These are phyloP conservation scores for Elephantulus edwardii DNA, from an alignment of 2,113 vertebrate genomes.

Conservation along the genomic window DNA sequence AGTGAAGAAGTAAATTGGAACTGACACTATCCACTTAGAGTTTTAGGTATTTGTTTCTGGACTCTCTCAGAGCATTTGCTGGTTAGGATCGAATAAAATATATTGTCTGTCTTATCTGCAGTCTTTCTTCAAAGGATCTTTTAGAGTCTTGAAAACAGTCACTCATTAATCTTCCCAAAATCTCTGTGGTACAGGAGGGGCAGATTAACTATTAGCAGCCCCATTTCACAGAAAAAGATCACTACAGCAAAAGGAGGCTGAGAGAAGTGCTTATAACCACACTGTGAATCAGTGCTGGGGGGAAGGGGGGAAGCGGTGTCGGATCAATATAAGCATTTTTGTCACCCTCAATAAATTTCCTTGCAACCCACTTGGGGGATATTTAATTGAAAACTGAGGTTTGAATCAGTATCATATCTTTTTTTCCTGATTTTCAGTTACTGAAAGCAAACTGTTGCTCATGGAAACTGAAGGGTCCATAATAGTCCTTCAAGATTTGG, in stretches of 20 bases:
- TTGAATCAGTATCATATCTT: background rate
- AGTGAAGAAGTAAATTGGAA: slow-evolving; percentile 39
- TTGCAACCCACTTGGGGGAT: no score
- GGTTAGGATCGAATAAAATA: slow-evolving; percentile 35
- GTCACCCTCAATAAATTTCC: background rate
- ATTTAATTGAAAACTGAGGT: slow-evolving; percentile 1
- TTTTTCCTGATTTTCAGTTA: background rate
- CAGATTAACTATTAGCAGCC: background rate
- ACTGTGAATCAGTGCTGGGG: background rate
- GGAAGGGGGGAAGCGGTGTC: background rate
- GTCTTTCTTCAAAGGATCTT: slow-evolving; percentile 42
- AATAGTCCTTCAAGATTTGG: background rate
- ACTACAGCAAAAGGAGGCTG: background rate
- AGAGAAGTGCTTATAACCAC: background rate
- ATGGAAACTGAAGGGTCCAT: background rate
- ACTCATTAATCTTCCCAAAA: background rate
- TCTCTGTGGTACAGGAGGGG: background rate
- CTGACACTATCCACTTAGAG: slow-evolving; percentile 58
- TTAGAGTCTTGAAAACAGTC: slow-evolving; percentile 10
- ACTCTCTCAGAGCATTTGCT: slow-evolving; percentile 47
- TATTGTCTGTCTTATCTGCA: background rate
- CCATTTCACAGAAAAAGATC: slow-evolving; percentile 10
- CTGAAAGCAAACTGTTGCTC: background rate
- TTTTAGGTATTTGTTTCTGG: slow-evolving; percentile 64
- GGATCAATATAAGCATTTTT: background rate